phyloP scores from a whole-genome alignment of 2,797 vertebrate genomes.

The Nyctibius grandis region DNA sequence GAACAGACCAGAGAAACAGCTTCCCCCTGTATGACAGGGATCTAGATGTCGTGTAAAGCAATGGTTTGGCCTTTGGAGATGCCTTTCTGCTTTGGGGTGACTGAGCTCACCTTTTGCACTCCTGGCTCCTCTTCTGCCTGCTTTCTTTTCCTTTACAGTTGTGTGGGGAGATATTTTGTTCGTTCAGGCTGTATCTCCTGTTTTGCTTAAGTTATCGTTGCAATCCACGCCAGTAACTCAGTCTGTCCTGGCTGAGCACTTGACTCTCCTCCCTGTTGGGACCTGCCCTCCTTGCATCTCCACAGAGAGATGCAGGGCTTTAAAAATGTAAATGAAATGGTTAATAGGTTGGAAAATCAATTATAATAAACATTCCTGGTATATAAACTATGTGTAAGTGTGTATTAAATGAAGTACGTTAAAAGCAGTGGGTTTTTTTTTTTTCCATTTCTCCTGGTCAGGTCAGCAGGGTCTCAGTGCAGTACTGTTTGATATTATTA shows the following conservation, averaged over 20 bases:
- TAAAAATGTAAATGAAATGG: constrained; percentile 61
- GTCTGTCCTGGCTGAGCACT: neutral
- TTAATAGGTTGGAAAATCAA: constrained; percentile 65
- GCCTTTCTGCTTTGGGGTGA: neutral
- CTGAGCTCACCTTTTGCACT: neutral
- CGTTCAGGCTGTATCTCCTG: neutral
- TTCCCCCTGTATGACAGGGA: neutral
- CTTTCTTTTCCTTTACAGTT: neutral
- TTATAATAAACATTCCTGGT: constrained; percentile 60
- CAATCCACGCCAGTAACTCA: neutral
- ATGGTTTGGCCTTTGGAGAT: neutral
- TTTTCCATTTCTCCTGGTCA: neutral
- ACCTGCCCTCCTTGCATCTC: neutral
- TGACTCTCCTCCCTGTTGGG: neutral
- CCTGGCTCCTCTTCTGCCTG: neutral
- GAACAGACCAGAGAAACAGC: neutral
- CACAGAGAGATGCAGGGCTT: neutral
- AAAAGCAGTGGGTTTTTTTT: constrained; percentile 43
- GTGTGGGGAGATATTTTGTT: neutral
- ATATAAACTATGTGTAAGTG: constrained; percentile 53
- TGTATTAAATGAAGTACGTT: constrained; percentile 59
- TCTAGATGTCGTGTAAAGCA: neutral
- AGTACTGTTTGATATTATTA: constrained; percentile 56
- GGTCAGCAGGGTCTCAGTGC: constrained; percentile 50
- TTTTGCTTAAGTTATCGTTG: neutral